Base-by-base conservation (phyloP, 2,797 vertebrate species). In the Phoxinus dragarum region DNA sequence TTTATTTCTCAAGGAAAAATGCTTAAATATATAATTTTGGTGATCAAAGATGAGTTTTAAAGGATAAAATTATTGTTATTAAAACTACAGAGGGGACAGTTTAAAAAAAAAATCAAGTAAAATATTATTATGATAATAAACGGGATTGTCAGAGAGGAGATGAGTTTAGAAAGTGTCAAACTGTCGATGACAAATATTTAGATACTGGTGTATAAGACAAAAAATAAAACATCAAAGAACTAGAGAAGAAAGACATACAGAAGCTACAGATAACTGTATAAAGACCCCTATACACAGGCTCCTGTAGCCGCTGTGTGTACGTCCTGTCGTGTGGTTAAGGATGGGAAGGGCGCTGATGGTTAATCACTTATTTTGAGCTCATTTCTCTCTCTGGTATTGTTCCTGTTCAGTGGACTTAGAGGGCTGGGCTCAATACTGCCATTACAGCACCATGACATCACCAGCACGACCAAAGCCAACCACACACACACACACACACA, bases 401-500 rank as follows among this genome's bases (percentile, higher is more conserved):
- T 88, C 88, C 75, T 90, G 89, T 40, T 90, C 89, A 88, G n/a
- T 87, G 90, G 86, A 84, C 88, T 90, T 78, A 85, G 76, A 76
- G 66, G 74, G 64, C 72, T 84, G 84, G 88, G 76, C 77, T 80
- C 84, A 87, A 86, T 88, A 89, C 86, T 88, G 87, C 86, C 82
- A 72, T 84, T 86, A 79, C 89, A 89, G 86, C 88, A 89, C 52
- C 47, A 90, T 90, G 88, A 91, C 89, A 88, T 90, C 90, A 91
- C 44, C 74, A 80, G 84, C 17, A 82, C 54, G 17, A 34, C 59
- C 42, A 47, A 44, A 80, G 61, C 42, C 27, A 80, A 23, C 40
- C 9, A 31, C 68, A n/a, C 36, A 40, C 64, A 4, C 64, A 6
- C 61, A 31, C 61, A 66, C 64, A 67, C 66, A 27, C n/a, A n/a